Evolutionary conservation across 1,140 invertebrate genomes (phyloP).

Genomic region (Drosophila quadrilineata): DNA sequence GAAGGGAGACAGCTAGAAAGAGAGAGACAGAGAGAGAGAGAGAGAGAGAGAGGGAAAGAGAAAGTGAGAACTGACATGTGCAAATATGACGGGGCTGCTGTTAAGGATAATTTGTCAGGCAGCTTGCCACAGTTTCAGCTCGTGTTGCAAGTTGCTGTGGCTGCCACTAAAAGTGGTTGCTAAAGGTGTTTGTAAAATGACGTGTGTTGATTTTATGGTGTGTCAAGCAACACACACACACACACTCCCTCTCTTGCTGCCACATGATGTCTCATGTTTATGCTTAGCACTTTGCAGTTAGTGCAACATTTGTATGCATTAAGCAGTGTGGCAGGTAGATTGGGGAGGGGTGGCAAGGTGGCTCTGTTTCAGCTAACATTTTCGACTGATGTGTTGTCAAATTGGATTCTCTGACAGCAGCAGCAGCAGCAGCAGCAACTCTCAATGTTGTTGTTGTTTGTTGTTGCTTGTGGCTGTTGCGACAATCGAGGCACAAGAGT

Average conservation of each 20-base stretch:
- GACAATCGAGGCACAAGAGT: conserved; percentile 1
- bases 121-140: not conserved
- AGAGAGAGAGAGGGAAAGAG: not conserved
- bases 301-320: conserved; percentile 73
- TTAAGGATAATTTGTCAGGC: conserved; percentile 38
- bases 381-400: conserved; percentile 9
- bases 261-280: conserved; percentile 1
- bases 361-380: conserved; percentile 36
- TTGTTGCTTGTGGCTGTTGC: not conserved
- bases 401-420: conserved; percentile 18
- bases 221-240: conserved; percentile 24
- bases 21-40: not conserved
- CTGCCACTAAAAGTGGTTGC: not conserved
- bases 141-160: not conserved
- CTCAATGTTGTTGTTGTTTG: not conserved
- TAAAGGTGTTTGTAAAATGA: conserved; percentile 47
- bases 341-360: conserved; percentile 11
- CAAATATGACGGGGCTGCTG: conserved; percentile 40
- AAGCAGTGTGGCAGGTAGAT: conserved; percentile 65
- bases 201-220: conserved; percentile 69
- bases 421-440: not conserved
- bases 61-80: conserved; percentile 19
- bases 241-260: not conserved
- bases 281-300: conserved; percentile 59
- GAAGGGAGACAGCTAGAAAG: not conserved